phyloP scores from a whole-genome alignment of 2,888 invertebrate genomes.

The Pandemis corylana region DNA sequence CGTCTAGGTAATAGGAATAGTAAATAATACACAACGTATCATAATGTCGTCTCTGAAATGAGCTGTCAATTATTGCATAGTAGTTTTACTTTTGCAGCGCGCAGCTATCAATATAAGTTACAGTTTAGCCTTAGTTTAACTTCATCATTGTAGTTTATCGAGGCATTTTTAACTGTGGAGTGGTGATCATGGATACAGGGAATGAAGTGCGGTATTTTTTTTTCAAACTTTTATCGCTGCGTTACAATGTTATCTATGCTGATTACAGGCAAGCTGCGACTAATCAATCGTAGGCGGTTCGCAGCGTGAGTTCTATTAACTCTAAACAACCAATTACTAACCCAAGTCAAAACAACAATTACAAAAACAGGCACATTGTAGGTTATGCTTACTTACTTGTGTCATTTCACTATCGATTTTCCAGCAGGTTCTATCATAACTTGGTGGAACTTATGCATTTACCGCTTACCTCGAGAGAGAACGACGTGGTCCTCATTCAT shows the following conservation, averaged over 20 bases:
- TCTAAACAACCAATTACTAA: not conserved
- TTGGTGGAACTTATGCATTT: constrained; percentile 44
- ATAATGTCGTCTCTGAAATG: too few relatives aligned
- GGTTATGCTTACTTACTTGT: constrained; percentile 72
- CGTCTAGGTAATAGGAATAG: not conserved
- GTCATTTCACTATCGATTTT: constrained; percentile 80
- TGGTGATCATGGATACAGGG: not conserved
- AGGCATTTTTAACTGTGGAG: not conserved
- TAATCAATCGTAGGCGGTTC: not conserved
- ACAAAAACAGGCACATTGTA: constrained; percentile 34
- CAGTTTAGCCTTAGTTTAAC: not conserved
- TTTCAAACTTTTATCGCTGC: not conserved
- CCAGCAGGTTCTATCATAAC: constrained; percentile 51
- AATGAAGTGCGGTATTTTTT: not conserved
- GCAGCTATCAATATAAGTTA: too few relatives aligned
- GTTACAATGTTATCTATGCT: not conserved
- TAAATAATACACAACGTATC: not conserved
- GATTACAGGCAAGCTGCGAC: not conserved
- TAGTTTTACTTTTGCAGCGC: not conserved
- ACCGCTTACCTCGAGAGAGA: constrained; percentile 91
- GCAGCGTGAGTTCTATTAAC: not conserved
- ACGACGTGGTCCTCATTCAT: constrained; percentile 96
- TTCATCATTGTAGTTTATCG: not conserved
- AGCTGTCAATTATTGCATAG: not conserved
- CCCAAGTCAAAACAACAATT: constrained; percentile 8